Evolutionary conservation across 2,797 vertebrate species (phyloP), one percentile per base, ranked within the genome.

Genomic region (Agapornis canus): DNA sequence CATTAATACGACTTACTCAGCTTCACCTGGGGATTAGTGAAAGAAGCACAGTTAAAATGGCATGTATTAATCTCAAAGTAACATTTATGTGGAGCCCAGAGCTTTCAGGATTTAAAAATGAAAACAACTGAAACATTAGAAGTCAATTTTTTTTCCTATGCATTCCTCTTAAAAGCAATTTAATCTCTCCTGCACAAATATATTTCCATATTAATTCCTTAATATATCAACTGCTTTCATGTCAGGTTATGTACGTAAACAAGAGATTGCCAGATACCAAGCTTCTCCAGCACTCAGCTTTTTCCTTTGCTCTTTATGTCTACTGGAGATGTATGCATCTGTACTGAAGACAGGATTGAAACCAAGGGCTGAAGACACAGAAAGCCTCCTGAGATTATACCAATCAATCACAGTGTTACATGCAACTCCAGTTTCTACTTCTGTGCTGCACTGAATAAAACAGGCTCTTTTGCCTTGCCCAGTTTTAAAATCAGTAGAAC

Each of bases 1-100:
- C 65, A 92, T 94, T 93, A 96, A 95, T 59, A 94, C 5, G 95
- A 90, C 20, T 93, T 79, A 89, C 54, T 84, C 21, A 23, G 60
- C 93, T 92, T 95, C 73, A 92, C 39, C 68, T 72, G 85, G 18
- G 35, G 69, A 94, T 93, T 93, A 93, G 90, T 75, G 22, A 69
- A 93, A 91, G 90, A 84, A 96, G 86, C 75, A 60, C 21, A 82
- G 90, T 80, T 94, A 71, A 90, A 89, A 71, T 51, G 57, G 52
- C 45, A 89, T 29, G 17, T 86, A 95, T 89, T 89, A 79, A 93
- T 89, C 42, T 87, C 43, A 75, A 91, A 94, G 63, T 87, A 90
- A 95, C 56, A 78, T 4, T 91, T 51, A 59, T 1, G 31, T 72
- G 86, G 82, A 89, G 45, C 85, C 89, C 89, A 52, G 27, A 89